These are phyloP conservation scores for Phengaris arion DNA, from an alignment of 2,888 invertebrate genomes.

Conservation along the genomic window DNA sequence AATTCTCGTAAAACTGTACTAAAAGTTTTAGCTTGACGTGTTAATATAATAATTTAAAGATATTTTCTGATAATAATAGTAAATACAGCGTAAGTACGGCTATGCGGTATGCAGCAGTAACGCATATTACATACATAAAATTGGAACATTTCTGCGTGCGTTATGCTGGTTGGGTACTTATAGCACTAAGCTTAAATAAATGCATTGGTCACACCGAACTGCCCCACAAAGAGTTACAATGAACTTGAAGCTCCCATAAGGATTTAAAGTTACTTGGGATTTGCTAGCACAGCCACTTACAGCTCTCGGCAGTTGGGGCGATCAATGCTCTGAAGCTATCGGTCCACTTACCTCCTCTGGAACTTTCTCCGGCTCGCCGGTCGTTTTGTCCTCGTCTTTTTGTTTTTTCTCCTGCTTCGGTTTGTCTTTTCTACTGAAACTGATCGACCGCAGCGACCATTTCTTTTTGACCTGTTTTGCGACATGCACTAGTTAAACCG, in stretches of 20 bases:
- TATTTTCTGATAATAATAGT: neutral
- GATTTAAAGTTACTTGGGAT: neutral
- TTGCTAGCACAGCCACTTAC: neutral
- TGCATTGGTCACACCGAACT: neutral
- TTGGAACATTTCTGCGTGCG: neutral
- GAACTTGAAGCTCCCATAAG: neutral
- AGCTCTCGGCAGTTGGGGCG: neutral
- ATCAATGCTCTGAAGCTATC: conserved; percentile 4
- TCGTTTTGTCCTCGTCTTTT: conserved; percentile 78
- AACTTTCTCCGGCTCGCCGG: conserved; percentile 82
- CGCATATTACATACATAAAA: conserved; percentile 3
- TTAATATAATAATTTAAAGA: no score
- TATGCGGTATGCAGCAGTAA: conserved; percentile 12
- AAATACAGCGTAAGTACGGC: conserved; percentile 2
- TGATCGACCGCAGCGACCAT: conserved; percentile 93
- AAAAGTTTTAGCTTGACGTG: no score
- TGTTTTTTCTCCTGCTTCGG: conserved; percentile 87
- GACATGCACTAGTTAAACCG: conserved; percentile 45
- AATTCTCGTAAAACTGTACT: no score
- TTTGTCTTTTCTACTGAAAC: conserved; percentile 93
- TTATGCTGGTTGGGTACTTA: neutral
- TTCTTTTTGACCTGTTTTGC: conserved; percentile 86
- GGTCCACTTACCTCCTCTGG: conserved; percentile 81
- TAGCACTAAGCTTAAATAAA: neutral
- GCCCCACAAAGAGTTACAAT: neutral